Percentiles rank a stretch among this genome's conserved stretches.
Conservation (phyloP, 2,797 vertebrate species). For the Sphaeramia orbicularis region DNA sequence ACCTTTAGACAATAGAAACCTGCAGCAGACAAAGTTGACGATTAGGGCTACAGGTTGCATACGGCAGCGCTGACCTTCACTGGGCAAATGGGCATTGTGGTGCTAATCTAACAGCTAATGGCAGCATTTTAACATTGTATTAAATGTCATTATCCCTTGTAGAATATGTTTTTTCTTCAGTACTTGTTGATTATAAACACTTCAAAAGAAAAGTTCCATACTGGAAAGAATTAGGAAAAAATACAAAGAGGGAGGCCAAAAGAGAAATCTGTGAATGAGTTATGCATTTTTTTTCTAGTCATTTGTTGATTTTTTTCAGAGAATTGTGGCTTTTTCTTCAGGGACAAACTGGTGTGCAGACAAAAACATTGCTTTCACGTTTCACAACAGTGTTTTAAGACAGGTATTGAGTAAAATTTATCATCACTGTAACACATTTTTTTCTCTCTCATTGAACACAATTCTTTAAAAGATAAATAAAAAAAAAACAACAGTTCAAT, state of each 20-base stretch:
- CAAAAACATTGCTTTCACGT: conserved; percentile 34
- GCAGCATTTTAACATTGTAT: conserved; percentile 41
- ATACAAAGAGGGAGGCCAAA: conserved; percentile 4
- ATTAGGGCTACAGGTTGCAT: conserved; percentile 71
- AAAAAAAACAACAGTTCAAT: background rate
- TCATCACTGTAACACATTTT: conserved; percentile 3
- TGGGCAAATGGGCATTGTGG: conserved; percentile 54
- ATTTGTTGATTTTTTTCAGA: conserved; percentile 13
- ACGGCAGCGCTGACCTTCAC: conserved; percentile 70
- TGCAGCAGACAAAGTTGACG: conserved; percentile 65
- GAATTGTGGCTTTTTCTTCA: conserved; percentile 13
- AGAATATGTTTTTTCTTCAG: conserved; percentile 49
- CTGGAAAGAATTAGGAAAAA: conserved; percentile 26
- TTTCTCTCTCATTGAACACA: conserved; percentile 1
- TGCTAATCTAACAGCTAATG: conserved; percentile 57
- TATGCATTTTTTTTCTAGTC: background rate
- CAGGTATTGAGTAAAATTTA: conserved; percentile 8
- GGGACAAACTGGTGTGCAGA: conserved; percentile 29
- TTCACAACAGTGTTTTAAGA: conserved; percentile 8
- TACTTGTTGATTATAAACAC: conserved; percentile 50
- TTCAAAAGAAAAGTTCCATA: conserved; percentile 46
- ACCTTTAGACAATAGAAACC: conserved; percentile 80
- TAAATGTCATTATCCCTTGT: conserved; percentile 52
- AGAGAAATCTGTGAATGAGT: conserved; percentile 1
- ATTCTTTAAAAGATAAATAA: conserved; percentile 14